Percentiles rank a stretch among this genome's conserved stretches.
Evolutionary conservation across 1,140 invertebrate species (phyloP).

Genomic region (Drosophila melanica): DNA sequence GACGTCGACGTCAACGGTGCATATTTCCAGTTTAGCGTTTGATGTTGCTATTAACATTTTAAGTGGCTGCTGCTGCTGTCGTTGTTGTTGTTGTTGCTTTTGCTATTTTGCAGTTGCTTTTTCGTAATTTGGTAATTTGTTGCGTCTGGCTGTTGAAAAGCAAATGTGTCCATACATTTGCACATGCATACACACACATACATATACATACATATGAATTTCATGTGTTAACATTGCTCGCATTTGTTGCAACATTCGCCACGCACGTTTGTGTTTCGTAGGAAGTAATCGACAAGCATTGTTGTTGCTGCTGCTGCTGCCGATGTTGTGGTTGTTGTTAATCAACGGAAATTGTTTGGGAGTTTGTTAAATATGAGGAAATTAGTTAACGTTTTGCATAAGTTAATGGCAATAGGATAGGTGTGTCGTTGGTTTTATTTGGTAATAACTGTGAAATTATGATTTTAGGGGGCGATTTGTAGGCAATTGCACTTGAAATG

Average conservation of each 20-base stretch:
- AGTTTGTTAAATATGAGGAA: slow-evolving; percentile 65
- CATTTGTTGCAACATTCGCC: slow-evolving; percentile 67
- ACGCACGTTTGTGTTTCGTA: slow-evolving; percentile 52
- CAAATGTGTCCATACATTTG: not conserved
- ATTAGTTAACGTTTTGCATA: slow-evolving; percentile 65
- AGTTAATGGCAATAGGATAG: slow-evolving; percentile 17
- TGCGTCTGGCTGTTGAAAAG: slow-evolving; percentile 19
- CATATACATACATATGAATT: slow-evolving; percentile 9
- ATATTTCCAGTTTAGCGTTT: slow-evolving; percentile 69
- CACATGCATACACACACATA: too few relatives aligned
- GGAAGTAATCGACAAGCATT: slow-evolving; percentile 68
- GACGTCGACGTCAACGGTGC: slow-evolving; percentile 32
- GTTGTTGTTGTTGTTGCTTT: slow-evolving; percentile 32
- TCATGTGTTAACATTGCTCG: slow-evolving; percentile 63
- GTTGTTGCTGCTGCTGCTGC: slow-evolving; percentile 2
- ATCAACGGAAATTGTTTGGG: slow-evolving; percentile 65
- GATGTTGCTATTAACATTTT: slow-evolving; percentile 73
- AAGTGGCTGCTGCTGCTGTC: slow-evolving; percentile 53
- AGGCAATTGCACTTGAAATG: not conserved
- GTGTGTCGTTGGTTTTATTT: slow-evolving; percentile 20
- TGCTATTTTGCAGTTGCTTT: slow-evolving; percentile 42
- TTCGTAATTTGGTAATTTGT: slow-evolving; percentile 66
- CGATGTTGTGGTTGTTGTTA: slow-evolving; percentile 13
- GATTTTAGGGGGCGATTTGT: not conserved
- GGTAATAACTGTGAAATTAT: slow-evolving; percentile 19